A percentile compares a stretch with the other conserved stretches of the same genome.
These are phyloP conservation scores for Mixornis gularis DNA, from an alignment of 2,113 vertebrate species.

Conservation along the genomic window DNA sequence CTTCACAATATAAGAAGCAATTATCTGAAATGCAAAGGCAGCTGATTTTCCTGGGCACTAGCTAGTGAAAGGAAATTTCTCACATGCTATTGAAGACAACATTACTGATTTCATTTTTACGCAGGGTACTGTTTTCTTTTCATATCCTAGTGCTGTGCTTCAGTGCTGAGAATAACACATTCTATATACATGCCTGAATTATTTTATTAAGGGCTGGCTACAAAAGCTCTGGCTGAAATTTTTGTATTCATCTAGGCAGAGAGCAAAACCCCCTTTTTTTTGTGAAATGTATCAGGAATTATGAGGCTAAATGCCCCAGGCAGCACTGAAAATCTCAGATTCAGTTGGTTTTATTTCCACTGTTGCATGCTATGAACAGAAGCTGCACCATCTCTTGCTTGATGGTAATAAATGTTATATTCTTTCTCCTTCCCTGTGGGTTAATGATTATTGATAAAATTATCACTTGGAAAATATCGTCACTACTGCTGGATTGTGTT, in stretches of 20 bases:
- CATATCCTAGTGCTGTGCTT: slow-evolving; percentile 6
- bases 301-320: not conserved
- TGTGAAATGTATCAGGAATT: not conserved
- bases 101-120: slow-evolving; percentile 35
- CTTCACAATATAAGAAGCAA: slow-evolving; percentile 4
- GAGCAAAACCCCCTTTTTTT: not conserved
- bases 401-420: not conserved
- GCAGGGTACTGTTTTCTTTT: not conserved
- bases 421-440: not conserved
- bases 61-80: slow-evolving; percentile 19
- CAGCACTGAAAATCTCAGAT: not conserved
- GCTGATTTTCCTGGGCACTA: slow-evolving; percentile 41
- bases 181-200: slow-evolving; percentile 10
- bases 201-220: slow-evolving; percentile 14
- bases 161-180: slow-evolving; percentile 19
- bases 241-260: not conserved
- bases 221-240: not conserved
- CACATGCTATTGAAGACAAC: not conserved
- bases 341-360: not conserved
- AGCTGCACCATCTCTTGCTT: not conserved
- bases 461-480: not conserved
- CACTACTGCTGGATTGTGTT: not conserved
- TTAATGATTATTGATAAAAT: slow-evolving; percentile 42
- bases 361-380: not conserved
- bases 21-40: slow-evolving; percentile 47